Evolutionary conservation across 2,888 invertebrate genomes (phyloP), one percentile per base, ranked within the genome.

Genomic region (Incurvaria masculella): DNA sequence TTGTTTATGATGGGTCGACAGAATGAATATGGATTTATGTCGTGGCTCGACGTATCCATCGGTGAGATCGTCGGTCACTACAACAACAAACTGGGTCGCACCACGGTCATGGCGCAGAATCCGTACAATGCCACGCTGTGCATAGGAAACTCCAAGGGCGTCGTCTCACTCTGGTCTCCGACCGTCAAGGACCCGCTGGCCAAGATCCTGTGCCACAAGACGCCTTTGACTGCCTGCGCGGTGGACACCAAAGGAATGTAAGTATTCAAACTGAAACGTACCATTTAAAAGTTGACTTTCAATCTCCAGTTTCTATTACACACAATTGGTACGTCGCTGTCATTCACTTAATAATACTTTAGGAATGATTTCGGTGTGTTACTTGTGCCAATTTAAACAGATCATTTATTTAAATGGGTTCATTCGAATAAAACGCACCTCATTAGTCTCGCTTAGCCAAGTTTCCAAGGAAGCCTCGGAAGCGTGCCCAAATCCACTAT

Each of bases 151-250:
- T 80, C 90, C 0, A 90, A 91, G 68, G 97, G 97, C 16, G 88
- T 92, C 0, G 95, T 99, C 0, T 89, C 93, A 0, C 85, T 99
- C 83, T 99, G 98, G 99, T 87, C 94, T 4, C 99, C 99, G 0
- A 94, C 86, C 58, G 79, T 84, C 0, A 85, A 86, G 54, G 87
- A 93, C 51, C 92, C 97, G 0, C 71, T 98, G 43, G 94, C 91
- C 0, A 93, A 93, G 67, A 87, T 99, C 80, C 72, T 99, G 23
- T 95, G 96, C 60, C 98, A 99, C 64, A 83, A 85, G 56, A 84
- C 90, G 21, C 87, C 91, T 1, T 72, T 98, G 48, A 84, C 86
- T 14, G 88, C 91, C 0, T 66, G 97, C 19, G 83, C 92, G 21
- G 83, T 98, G 6, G 95, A 98, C 72, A 84, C 85, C 5, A 83